Evolutionary conservation across 2,888 invertebrate species (phyloP).

Genomic region (Scaptomyza tumidula): DNA sequence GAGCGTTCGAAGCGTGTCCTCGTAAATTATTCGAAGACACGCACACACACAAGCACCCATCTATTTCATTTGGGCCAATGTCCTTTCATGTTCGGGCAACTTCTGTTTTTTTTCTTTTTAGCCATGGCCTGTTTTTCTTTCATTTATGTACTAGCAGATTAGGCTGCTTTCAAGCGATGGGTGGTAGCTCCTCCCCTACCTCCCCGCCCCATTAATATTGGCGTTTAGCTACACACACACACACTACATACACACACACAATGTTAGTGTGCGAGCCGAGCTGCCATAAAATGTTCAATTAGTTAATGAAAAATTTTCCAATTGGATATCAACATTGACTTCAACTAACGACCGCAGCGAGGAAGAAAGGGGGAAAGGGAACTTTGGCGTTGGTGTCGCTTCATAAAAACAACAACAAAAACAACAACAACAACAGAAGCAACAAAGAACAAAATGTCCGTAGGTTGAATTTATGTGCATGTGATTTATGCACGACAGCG

Average conservation of each 20-base stretch:
- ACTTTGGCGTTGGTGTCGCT: constrained; percentile 60
- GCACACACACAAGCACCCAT: constrained; percentile 33
- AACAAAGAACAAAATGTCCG: constrained; percentile 60
- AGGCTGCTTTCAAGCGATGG: constrained; percentile 22
- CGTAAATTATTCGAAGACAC: constrained; percentile 68
- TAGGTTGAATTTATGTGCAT: constrained; percentile 74
- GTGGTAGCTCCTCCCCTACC: neutral
- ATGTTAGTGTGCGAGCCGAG: constrained; percentile 44
- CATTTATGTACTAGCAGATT: constrained; percentile 48
- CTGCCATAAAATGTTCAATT: constrained; percentile 82
- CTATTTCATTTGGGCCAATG: constrained; percentile 72
- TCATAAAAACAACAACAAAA: constrained; percentile 4
- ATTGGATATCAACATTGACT: constrained; percentile 79
- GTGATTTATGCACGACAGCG: constrained; percentile 80
- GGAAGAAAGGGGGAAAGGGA: neutral
- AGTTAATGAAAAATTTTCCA: constrained; percentile 83
- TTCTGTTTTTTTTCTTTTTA: constrained; percentile 32
- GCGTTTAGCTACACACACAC: constrained; percentile 42
- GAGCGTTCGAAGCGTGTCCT: constrained; percentile 66
- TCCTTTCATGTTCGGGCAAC: constrained; percentile 64
- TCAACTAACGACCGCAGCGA: constrained; percentile 63
- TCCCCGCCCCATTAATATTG: constrained; percentile 69
- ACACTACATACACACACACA: constrained; percentile 4
- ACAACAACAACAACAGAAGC: neutral
- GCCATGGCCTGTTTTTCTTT: constrained; percentile 58